These are phyloP conservation scores for Melanotaenia maccullochi DNA, from an alignment of 2,797 vertebrate species.

Conservation along the genomic window DNA sequence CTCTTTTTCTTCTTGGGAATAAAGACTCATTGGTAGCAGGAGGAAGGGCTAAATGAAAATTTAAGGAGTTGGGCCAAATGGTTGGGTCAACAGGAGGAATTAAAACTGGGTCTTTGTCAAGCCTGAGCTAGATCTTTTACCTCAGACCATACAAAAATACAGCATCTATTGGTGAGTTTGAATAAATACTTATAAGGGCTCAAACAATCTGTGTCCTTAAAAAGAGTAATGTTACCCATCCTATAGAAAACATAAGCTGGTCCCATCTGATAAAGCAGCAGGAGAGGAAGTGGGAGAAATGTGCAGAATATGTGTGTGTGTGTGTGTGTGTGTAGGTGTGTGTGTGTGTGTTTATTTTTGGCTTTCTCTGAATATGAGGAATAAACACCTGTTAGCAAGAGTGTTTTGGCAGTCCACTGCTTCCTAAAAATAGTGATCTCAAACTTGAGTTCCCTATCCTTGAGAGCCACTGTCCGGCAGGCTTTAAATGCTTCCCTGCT, in stretches of 20 bases:
- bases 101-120: too few species aligned
- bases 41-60: too few species aligned
- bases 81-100: too few species aligned
- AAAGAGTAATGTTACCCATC: too few species aligned
- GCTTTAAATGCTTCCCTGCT: too few species aligned
- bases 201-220: background rate
- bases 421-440: background rate
- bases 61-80: too few species aligned
- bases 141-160: background rate
- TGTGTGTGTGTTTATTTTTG: slow-evolving; percentile 8
- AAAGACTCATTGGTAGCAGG: too few species aligned
- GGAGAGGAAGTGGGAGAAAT: slow-evolving; percentile 25
- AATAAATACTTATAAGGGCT: background rate
- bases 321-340: background rate
- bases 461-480: too few species aligned
- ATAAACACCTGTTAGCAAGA: background rate
- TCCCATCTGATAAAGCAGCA: background rate
- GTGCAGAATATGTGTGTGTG: background rate
- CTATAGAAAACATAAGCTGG: too few species aligned
- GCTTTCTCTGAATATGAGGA: background rate
- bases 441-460: too few species aligned
- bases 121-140: too few species aligned
- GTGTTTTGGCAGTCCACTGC: background rate
- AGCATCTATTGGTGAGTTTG: background rate
- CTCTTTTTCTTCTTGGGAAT: too few species aligned